These are phyloP conservation scores for Avahi laniger DNA, from an alignment of 2,797 vertebrate species.

Conservation along the genomic window DNA sequence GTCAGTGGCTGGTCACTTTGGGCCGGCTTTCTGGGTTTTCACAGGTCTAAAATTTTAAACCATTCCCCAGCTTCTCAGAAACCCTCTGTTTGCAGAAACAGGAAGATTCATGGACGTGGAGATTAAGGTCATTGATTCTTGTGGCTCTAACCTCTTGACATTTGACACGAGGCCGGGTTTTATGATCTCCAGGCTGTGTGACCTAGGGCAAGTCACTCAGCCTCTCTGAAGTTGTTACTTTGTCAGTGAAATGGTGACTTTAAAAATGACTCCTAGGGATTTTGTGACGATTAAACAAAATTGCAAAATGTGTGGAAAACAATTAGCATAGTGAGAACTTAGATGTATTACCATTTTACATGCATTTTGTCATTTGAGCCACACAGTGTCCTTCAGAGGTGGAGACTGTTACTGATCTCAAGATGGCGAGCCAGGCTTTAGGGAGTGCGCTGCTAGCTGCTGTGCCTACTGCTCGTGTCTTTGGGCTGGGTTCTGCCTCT, in stretches of 20 bases:
- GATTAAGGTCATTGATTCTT: constrained; percentile 53
- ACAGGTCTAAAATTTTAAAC: neutral
- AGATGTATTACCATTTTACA: neutral
- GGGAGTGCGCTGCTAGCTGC: fast-evolving
- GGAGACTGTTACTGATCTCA: neutral
- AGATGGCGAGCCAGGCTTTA: neutral
- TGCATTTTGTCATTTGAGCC: neutral
- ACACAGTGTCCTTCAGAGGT: fast-evolving
- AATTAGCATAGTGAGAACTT: neutral
- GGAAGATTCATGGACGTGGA: constrained; percentile 60
- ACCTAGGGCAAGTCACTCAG: constrained; percentile 36
- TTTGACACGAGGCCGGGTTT: constrained; percentile 42
- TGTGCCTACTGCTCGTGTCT: neutral
- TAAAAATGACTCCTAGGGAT: neutral
- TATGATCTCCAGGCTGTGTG: constrained; percentile 45
- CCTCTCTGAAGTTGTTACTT: constrained; percentile 38
- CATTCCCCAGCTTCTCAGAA: neutral
- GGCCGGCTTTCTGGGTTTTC: constrained; percentile 1
- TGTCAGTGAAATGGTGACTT: neutral
- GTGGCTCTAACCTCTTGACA: constrained; percentile 69
- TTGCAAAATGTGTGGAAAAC: neutral
- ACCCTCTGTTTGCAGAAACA: constrained; percentile 50
- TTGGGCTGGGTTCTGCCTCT: neutral
- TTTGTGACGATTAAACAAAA: neutral
- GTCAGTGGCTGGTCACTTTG: constrained; percentile 21